Percentiles rank a stretch among this genome's conserved stretches.
Evolutionary conservation across 1,140 invertebrate species (phyloP).

Genomic region (Pentalonia nigronervosa): DNA sequence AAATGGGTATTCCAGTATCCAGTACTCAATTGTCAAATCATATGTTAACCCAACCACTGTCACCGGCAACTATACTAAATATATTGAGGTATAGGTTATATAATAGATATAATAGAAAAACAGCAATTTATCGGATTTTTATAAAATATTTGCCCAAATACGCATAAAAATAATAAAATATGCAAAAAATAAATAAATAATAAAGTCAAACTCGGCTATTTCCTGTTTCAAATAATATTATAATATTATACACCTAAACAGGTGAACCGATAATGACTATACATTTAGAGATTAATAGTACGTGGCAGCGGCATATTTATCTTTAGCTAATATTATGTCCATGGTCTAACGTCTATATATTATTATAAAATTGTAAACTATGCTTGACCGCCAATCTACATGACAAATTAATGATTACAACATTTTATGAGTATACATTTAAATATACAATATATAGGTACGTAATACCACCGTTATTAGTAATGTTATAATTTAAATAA

Average conservation of each 20-base stretch:
- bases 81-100: background rate
- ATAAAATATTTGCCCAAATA: background rate
- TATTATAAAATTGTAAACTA: background rate
- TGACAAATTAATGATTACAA: background rate
- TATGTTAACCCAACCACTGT: background rate
- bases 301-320: background rate
- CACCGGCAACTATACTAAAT: background rate
- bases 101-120: background rate
- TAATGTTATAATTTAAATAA: background rate
- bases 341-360: background rate
- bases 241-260: background rate
- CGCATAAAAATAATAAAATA: slow-evolving; percentile 13
- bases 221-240: background rate
- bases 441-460: background rate
- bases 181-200: background rate
- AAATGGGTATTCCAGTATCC: background rate
- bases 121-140: background rate
- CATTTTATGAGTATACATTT: background rate
- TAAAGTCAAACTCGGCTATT: background rate
- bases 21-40: background rate
- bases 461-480: background rate
- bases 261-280: background rate
- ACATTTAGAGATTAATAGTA: background rate
- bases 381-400: background rate
- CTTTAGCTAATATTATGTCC: background rate